phyloP scores from a whole-genome alignment of 2,797 vertebrate species.

The Coranthus polyacanthus region DNA sequence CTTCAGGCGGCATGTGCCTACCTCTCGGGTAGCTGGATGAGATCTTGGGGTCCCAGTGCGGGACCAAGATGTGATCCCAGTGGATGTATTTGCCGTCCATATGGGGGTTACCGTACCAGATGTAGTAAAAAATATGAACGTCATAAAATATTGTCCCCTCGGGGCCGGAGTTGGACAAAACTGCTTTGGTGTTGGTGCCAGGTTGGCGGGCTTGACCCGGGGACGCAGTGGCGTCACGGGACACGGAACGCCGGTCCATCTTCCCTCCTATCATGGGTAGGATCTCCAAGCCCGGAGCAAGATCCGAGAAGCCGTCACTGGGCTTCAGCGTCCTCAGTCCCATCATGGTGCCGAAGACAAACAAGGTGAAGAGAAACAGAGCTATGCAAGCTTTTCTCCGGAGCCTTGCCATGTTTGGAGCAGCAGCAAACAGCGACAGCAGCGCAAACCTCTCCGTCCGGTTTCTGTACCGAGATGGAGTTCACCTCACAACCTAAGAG shows the following conservation, averaged over 20 bases:
- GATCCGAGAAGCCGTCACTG: constrained; percentile 87
- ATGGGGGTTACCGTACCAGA: constrained; percentile 89
- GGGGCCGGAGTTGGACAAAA: constrained; percentile 76
- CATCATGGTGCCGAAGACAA: constrained; percentile 92
- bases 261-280: constrained; percentile 81
- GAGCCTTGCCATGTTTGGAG: constrained; percentile 85
- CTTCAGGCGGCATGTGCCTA: constrained; percentile 90
- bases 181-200: constrained; percentile 70
- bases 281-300: constrained; percentile 85
- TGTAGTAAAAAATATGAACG: constrained; percentile 91
- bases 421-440: constrained; percentile 18
- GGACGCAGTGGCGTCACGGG: constrained; percentile 75
- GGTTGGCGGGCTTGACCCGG: constrained; percentile 70
- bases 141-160: constrained; percentile 88
- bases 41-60: constrained; percentile 94
- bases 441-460: constrained; percentile 33
- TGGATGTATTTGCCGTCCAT: constrained; percentile 88
- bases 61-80: constrained; percentile 93
- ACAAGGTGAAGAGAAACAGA: constrained; percentile 90
- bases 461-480: too few species aligned
- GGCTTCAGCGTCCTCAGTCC: constrained; percentile 90
- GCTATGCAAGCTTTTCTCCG: constrained; percentile 90
- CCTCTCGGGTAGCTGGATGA: constrained; percentile 93
- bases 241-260: constrained; percentile 79
- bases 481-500: constrained; percentile 24